Evolutionary conservation across 2,797 vertebrate genomes (phyloP).

Genomic region (Sebastes elongatus): DNA sequence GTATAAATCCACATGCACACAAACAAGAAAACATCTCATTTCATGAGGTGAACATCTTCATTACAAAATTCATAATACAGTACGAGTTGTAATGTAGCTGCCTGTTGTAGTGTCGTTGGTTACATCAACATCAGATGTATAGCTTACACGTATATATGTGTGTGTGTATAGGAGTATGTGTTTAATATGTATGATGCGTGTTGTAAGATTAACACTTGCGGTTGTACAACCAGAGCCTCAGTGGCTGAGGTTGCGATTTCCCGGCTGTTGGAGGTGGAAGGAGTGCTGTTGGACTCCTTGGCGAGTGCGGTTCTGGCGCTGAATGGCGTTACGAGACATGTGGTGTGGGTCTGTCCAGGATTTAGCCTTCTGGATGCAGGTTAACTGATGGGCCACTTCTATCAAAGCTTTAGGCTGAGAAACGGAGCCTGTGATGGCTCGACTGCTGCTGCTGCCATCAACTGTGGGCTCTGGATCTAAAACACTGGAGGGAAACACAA

Average conservation of each 20-base stretch:
- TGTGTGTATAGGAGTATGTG: neutral
- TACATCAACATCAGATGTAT: slow-evolving; percentile 23
- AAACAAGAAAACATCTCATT: slow-evolving; percentile 45
- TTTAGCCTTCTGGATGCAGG: slow-evolving; percentile 84
- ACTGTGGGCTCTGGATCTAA: slow-evolving; percentile 59
- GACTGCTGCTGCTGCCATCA: slow-evolving; percentile 53
- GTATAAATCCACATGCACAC: neutral
- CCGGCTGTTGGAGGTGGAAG: slow-evolving; percentile 89
- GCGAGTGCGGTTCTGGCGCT: slow-evolving; percentile 87
- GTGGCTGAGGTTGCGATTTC: slow-evolving; percentile 87
- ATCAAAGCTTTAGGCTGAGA: slow-evolving; percentile 79
- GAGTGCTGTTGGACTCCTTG: slow-evolving; percentile 79
- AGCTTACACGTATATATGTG: slow-evolving; percentile 4
- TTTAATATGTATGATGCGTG: neutral
- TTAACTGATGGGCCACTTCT: slow-evolving; percentile 78
- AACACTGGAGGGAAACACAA: slow-evolving; percentile 70
- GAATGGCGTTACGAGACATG: slow-evolving; percentile 84
- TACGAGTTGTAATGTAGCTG: slow-evolving; percentile 39
- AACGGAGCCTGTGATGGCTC: slow-evolving; percentile 45
- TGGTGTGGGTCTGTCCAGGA: slow-evolving; percentile 77
- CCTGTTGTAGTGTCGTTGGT: slow-evolving; percentile 26
- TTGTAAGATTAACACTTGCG: neutral
- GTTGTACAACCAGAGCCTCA: slow-evolving; percentile 69
- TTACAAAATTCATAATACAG: slow-evolving; percentile 24
- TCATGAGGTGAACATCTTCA: slow-evolving; percentile 39